Conservation (phyloP, 2,888 invertebrate genomes). For the Cryptocephalus moraei region DNA sequence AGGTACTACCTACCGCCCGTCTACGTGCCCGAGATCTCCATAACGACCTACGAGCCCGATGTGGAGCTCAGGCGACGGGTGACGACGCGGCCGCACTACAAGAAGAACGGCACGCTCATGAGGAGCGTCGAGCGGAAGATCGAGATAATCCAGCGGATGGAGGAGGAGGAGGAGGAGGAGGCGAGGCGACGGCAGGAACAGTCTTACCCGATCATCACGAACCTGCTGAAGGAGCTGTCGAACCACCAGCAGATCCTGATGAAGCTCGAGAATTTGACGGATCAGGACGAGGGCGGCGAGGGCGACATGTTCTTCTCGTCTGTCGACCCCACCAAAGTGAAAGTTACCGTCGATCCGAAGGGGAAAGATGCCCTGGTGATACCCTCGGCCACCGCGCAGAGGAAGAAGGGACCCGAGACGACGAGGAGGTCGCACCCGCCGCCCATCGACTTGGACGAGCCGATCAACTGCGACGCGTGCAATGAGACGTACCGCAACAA, state of each 20-base stretch:
- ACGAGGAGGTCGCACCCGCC: conserved; percentile 8
- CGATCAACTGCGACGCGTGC: conserved; percentile 30
- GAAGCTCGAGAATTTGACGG: too few relatives aligned
- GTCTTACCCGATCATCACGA: too few relatives aligned
- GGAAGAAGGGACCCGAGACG: neutral
- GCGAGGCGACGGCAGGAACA: too few relatives aligned
- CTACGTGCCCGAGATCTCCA: conserved; percentile 20
- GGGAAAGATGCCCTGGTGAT: too few relatives aligned
- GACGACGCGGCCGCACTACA: too few relatives aligned
- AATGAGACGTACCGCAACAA: conserved; percentile 29
- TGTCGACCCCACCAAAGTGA: too few relatives aligned
- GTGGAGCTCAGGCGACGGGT: conserved; percentile 2
- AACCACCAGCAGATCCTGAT: too few relatives aligned
- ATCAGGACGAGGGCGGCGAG: neutral
- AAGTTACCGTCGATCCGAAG: conserved; percentile 8
- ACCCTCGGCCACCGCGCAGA: neutral
- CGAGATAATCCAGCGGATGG: too few relatives aligned
- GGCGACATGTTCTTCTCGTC: conserved; percentile 17
- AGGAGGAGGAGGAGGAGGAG: too few relatives aligned
- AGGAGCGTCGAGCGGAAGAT: too few relatives aligned
- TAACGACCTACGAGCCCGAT: conserved; percentile 18
- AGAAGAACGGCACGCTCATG: too few relatives aligned
- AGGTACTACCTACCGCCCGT: conserved; percentile 21
- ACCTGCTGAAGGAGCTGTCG: too few relatives aligned
- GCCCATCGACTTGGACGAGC: conserved; percentile 27